These are phyloP conservation scores for Danio aesculapii DNA, from an alignment of 2,797 vertebrate genomes.

Conservation along the genomic window DNA sequence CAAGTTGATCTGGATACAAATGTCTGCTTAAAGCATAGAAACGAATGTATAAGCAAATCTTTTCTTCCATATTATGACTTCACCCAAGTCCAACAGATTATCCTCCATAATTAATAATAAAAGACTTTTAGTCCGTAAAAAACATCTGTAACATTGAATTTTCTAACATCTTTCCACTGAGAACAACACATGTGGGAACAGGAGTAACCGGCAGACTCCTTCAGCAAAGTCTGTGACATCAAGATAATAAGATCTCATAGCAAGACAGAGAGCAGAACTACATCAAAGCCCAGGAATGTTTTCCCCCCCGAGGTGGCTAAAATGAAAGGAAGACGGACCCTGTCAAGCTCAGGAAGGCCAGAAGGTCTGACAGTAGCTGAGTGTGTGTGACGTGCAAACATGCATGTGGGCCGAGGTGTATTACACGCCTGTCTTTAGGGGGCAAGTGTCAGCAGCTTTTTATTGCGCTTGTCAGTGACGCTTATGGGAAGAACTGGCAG, in stretches of 20 bases:
- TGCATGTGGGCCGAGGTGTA: not conserved
- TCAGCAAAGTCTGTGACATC: slow-evolving; percentile 13
- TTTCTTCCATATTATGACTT: too few relatives aligned
- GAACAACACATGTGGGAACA: not conserved
- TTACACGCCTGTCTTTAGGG: slow-evolving; percentile 33
- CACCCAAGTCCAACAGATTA: too few relatives aligned
- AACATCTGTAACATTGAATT: not conserved
- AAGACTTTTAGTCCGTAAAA: too few relatives aligned
- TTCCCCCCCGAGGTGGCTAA: not conserved
- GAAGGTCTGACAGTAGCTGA: slow-evolving; percentile 26
- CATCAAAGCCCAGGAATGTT: slow-evolving; percentile 38
- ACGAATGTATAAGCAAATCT: too few relatives aligned
- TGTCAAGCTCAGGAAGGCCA: slow-evolving; percentile 3
- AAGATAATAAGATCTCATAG: slow-evolving; percentile 30
- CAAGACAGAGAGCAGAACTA: slow-evolving; percentile 23
- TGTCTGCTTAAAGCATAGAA: too few relatives aligned
- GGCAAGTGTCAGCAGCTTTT: slow-evolving; percentile 24
- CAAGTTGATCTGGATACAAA: too few relatives aligned
- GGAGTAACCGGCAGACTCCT: not conserved
- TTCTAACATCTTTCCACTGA: not conserved
- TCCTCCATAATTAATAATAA: too few relatives aligned
- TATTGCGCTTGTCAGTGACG: slow-evolving; percentile 41
- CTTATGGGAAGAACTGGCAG: slow-evolving; percentile 26
- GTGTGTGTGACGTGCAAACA: slow-evolving; percentile 2
- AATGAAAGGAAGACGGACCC: slow-evolving; percentile 32